phyloP scores from a whole-genome alignment of 2,888 invertebrate species.

The Podotricha telesiphe region DNA sequence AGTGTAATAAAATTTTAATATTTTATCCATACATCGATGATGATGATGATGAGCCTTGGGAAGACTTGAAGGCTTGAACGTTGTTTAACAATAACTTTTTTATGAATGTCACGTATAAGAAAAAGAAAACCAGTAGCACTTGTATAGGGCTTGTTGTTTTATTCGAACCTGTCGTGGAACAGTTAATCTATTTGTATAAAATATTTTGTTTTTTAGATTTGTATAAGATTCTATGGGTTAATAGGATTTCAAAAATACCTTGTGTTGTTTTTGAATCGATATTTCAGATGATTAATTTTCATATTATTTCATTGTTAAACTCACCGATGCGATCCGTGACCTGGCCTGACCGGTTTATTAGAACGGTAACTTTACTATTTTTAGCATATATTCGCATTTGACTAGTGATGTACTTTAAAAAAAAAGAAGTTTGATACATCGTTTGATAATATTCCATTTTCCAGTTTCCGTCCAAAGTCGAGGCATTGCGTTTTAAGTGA shows the following conservation, averaged over 20 bases:
- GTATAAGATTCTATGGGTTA: background rate
- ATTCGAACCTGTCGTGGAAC: background rate
- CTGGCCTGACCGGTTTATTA: too few species aligned
- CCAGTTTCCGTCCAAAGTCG: too few species aligned
- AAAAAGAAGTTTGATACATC: too few species aligned
- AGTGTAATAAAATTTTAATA: slow-evolving; percentile 47
- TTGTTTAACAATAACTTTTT: slow-evolving; percentile 5
- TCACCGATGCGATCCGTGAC: too few species aligned
- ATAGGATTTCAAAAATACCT: background rate
- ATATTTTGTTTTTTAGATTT: background rate
- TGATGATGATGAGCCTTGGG: slow-evolving; percentile 30
- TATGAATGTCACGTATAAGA: background rate
- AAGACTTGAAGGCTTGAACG: background rate
- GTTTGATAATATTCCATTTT: too few species aligned
- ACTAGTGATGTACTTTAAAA: too few species aligned
- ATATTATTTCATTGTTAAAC: too few species aligned
- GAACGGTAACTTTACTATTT: too few species aligned
- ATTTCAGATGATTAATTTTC: too few species aligned
- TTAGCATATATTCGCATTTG: too few species aligned
- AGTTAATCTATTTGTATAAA: background rate
- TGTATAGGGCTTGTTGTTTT: background rate
- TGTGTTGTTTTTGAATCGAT: background rate
- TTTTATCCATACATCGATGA: slow-evolving; percentile 42
- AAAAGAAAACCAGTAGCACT: slow-evolving; percentile 12
- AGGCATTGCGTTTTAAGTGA: too few species aligned